Percentiles rank a stretch among this genome's conserved stretches.
Conservation (phyloP, 2,113 vertebrate genomes). For the Hemichromis elongatus region DNA sequence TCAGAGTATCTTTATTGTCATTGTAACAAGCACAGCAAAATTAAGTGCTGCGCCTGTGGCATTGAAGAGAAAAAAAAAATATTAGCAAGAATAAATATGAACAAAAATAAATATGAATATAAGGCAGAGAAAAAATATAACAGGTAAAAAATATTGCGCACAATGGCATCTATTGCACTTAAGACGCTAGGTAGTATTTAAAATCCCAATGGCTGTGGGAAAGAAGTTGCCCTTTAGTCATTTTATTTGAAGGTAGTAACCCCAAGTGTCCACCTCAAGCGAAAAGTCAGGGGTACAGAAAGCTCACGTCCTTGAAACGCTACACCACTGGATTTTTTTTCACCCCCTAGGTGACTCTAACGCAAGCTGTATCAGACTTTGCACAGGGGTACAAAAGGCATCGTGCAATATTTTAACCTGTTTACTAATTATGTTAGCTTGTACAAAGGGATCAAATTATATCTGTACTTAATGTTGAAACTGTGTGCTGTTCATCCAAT, state of each 20-base stretch:
- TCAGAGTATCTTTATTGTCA: not conserved
- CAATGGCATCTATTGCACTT: too few relatives aligned
- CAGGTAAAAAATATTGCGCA: too few relatives aligned
- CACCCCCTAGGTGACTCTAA: not conserved
- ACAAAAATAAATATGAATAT: not conserved
- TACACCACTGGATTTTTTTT: not conserved
- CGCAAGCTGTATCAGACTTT: not conserved
- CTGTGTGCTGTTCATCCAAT: too few relatives aligned
- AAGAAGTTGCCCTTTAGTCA: too few relatives aligned
- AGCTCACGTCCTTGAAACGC: not conserved
- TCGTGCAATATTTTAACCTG: too few relatives aligned
- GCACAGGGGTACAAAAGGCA: not conserved
- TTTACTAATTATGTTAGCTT: conserved; percentile 84
- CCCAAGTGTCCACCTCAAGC: not conserved
- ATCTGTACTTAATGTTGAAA: conserved; percentile 87
- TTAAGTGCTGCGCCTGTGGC: accelerated
- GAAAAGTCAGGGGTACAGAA: not conserved
- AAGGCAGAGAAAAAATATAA: too few relatives aligned
- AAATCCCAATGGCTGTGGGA: too few relatives aligned
- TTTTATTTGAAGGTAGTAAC: not conserved
- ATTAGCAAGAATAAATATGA: not conserved
- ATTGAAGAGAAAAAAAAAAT: not conserved
- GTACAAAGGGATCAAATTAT: conserved; percentile 87
- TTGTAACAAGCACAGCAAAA: not conserved
- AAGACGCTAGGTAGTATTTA: too few relatives aligned